Base-by-base conservation (phyloP, 30 jellyfish, hydroid and myxozoan species). In the Mastigias papua region DNA sequence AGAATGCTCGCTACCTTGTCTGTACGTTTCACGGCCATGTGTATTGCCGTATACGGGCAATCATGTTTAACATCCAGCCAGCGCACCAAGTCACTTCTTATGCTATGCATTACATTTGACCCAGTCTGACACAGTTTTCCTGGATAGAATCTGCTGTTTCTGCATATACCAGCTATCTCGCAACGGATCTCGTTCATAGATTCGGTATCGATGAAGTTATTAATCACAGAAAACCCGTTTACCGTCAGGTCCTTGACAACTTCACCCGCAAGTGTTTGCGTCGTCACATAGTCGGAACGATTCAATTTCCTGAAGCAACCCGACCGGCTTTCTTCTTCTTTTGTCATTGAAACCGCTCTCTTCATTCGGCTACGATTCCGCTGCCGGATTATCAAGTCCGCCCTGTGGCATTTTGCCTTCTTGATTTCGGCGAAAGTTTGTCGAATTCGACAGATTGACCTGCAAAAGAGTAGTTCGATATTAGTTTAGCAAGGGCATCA, bases 61-160 rank as follows among this genome's bases (percentile, higher is more conserved):
- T 71, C 72, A 13, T 35, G 79, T 32, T 34, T 48, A 1, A 33
- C 75, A 48, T 83, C 86, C 37, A 89, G 64, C 97, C 97, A 89
- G 57, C 74, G 62, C 76, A 89, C 88, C 90, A 58, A 58, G 58
- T 89, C 97, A 29, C 97, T 88, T 23, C 97, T 33, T 1, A 89
- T 49, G 28, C 57, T 67, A 15, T 42, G 21, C 30, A 23, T 37
- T 16, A 13, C 63, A 66, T 20, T 62, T 0, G 34, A 33, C 9
- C 48, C 61, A 8, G 76, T 34, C 0, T 33, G 78, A 25, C 78
- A 48, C 20, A 77, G 88, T 57, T 37, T 60, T 1, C 91, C 89
- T 1, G 92, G 92, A 17, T 37, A 31, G 71, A 71, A 83, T 65
- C 27, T 57, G 51, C 49, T 35, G 42, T 60, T 50, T 11, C 61